Conservation (phyloP, 2,797 vertebrate genomes). For the Podarcis lilfordi region DNA sequence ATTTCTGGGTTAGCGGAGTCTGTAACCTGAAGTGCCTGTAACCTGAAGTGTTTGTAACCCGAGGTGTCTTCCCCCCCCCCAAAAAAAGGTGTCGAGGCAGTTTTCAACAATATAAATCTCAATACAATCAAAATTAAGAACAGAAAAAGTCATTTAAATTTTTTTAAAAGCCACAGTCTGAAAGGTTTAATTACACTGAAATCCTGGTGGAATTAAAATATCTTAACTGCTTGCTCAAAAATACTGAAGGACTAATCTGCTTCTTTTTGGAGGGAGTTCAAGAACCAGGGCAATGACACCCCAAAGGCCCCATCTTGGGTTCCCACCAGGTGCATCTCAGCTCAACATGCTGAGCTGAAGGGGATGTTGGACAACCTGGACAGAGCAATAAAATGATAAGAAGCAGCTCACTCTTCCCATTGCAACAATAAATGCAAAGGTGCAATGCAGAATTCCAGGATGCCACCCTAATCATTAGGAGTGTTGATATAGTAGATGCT, state of each 20-base stretch:
- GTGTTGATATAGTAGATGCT: not conserved
- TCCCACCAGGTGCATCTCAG: not conserved
- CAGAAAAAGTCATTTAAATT: not conserved
- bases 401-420: not conserved
- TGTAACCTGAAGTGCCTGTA: too few species aligned
- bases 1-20: too few species aligned
- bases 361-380: not conserved
- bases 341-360: too few species aligned
- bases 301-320: not conserved
- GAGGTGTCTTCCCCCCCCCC: not conserved
- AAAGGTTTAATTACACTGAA: not conserved
- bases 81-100: not conserved
- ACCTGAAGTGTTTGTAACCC: too few species aligned
- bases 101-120: not conserved
- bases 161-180: not conserved
- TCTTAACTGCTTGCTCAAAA: not conserved
- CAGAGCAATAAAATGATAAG: fast-evolving
- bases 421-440: not conserved
- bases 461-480: not conserved
- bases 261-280: not conserved
- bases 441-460: not conserved
- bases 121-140: not conserved
- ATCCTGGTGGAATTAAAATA: not conserved
- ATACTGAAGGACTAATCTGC: not conserved
- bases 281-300: not conserved